phyloP scores from a whole-genome alignment of 2,888 invertebrate species.

The Coelopa pilipes region DNA sequence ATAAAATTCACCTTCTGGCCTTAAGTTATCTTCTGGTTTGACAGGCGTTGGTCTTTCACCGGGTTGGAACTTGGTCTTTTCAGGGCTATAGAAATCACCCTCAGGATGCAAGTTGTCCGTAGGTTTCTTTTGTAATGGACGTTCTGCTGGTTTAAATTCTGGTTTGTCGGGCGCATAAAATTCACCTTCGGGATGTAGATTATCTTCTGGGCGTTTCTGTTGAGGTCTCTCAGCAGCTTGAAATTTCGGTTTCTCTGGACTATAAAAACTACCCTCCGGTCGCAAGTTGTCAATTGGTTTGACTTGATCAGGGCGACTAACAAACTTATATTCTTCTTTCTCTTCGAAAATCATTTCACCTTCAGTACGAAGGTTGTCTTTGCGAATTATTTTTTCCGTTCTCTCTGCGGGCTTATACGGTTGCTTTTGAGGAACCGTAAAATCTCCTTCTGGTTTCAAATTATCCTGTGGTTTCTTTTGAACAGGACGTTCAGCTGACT shows the following conservation, averaged over 20 bases:
- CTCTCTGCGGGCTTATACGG: conserved; percentile 63
- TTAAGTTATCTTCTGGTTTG: conserved; percentile 69
- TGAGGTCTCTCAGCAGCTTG: conserved; percentile 55
- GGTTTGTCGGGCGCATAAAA: conserved; percentile 68
- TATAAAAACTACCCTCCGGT: conserved; percentile 68
- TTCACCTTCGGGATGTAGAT: conserved; percentile 70
- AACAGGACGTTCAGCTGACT: conserved; percentile 68
- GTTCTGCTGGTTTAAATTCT: conserved; percentile 47
- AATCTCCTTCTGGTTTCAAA: conserved; percentile 66
- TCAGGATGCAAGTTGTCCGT: conserved; percentile 64
- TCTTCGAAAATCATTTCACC: conserved; percentile 67
- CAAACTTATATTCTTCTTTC: conserved; percentile 61
- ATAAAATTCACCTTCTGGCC: conserved; percentile 72
- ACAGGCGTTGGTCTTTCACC: conserved; percentile 67
- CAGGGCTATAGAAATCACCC: conserved; percentile 52
- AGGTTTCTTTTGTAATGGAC: conserved; percentile 67
- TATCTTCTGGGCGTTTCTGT: conserved; percentile 72
- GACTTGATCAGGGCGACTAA: conserved; percentile 61
- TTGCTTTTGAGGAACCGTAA: conserved; percentile 49
- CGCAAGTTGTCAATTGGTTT: conserved; percentile 46
- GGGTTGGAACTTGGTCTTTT: conserved; percentile 59
- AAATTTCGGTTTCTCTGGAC: conserved; percentile 63
- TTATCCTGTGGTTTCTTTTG: conserved; percentile 69
- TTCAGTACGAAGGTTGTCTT: conserved; percentile 71
- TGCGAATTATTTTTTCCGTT: conserved; percentile 63